Evolutionary conservation across 2,888 invertebrate species (phyloP).

Genomic region (Hetaerina titia): DNA sequence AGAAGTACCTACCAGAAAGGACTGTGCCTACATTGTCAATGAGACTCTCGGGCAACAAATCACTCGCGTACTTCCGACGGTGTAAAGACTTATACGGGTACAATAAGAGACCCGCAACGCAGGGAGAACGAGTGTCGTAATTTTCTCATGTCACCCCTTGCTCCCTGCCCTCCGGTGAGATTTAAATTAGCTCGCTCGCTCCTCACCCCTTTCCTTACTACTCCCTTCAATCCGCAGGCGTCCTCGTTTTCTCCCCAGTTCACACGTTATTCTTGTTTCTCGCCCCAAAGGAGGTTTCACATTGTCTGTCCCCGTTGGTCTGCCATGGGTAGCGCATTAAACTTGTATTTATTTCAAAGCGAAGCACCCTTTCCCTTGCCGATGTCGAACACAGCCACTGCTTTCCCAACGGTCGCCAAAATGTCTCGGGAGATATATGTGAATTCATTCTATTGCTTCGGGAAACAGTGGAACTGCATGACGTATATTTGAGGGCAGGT

Average conservation of each 20-base stretch:
- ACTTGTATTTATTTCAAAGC: not conserved
- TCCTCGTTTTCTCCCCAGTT: not conserved
- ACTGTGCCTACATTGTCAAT: not conserved
- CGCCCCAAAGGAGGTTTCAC: not conserved
- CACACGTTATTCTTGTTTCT: not conserved
- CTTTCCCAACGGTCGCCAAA: not conserved
- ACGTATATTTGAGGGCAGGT: not conserved
- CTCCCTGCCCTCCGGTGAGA: not conserved
- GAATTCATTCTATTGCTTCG: not conserved
- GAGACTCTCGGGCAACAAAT: not conserved
- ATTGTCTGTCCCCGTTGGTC: not conserved
- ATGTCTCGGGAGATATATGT: not conserved
- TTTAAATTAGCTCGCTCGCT: not conserved
- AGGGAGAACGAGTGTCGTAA: not conserved
- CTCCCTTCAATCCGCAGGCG: not conserved
- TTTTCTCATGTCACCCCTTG: not conserved
- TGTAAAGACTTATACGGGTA: not conserved
- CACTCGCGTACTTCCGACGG: not conserved
- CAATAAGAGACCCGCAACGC: not conserved
- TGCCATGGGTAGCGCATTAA: not conserved
- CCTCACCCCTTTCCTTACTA: not conserved
- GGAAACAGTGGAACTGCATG: not conserved
- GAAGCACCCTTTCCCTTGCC: not conserved
- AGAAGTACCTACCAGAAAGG: no score
- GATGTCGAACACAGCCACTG: not conserved